Conservation (phyloP, 2,797 vertebrate species). For the Masticophis lateralis region DNA sequence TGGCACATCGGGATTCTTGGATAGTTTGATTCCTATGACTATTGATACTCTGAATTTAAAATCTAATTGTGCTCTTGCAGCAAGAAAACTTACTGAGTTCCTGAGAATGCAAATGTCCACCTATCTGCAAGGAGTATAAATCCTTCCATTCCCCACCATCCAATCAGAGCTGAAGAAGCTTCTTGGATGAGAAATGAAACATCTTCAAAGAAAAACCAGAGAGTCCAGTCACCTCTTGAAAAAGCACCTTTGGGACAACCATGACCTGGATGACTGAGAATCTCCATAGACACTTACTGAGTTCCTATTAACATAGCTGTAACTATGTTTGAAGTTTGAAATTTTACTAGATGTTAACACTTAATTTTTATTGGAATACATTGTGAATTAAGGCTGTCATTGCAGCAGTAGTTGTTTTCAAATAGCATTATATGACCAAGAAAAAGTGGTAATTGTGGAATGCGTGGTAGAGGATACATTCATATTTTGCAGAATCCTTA, state of each 20-base stretch:
- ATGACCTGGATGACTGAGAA: too few species aligned
- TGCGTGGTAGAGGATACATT: background rate
- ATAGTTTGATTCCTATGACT: background rate
- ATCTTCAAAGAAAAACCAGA: too few species aligned
- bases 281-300: background rate
- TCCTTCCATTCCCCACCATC: too few species aligned
- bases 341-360: background rate
- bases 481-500: background rate
- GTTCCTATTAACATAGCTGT: background rate
- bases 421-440: background rate
- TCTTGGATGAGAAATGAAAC: too few species aligned
- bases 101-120: background rate
- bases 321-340: background rate
- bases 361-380: background rate
- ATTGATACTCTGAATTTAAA: background rate
- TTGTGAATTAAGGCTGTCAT: background rate
- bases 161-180: too few species aligned
- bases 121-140: too few species aligned
- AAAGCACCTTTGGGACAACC: too few species aligned
- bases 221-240: too few species aligned
- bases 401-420: background rate
- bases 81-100: background rate
- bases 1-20: background rate
- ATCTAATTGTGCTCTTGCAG: background rate
- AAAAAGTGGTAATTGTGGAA: background rate